Conservation (phyloP, 2,888 invertebrate species). For the Aphrophora alni region DNA sequence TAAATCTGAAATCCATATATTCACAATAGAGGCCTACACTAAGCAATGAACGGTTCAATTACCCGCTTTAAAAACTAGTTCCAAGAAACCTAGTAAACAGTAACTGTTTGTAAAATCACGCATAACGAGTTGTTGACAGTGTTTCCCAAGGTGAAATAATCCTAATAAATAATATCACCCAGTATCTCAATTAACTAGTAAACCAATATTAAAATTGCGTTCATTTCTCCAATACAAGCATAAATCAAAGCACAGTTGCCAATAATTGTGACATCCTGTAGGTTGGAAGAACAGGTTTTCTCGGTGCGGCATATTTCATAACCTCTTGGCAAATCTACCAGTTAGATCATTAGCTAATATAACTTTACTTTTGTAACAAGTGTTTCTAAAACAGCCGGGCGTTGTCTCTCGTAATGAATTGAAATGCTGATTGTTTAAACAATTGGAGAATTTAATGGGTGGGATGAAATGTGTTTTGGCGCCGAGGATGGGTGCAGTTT, state of each 20-base stretch:
- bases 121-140: background rate
- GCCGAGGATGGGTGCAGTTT: background rate
- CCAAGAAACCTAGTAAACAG: background rate
- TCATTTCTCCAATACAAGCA: background rate
- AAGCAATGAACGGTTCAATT: background rate
- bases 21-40: background rate
- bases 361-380: background rate
- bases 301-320: background rate
- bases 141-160: background rate
- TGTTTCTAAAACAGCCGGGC: background rate
- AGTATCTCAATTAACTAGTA: background rate
- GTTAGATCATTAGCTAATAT: constrained; percentile 6
- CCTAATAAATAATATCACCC: background rate
- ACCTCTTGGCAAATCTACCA: background rate
- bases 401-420: background rate
- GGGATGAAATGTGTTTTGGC: background rate
- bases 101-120: background rate
- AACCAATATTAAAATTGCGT: constrained; percentile 2
- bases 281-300: background rate
- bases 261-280: constrained; percentile 6
- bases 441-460: background rate
- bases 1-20: background rate
- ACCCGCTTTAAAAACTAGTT: background rate
- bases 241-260: background rate
- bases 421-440: background rate